Conservation (phyloP, 2,113 vertebrate species). For the Columba janthina region DNA sequence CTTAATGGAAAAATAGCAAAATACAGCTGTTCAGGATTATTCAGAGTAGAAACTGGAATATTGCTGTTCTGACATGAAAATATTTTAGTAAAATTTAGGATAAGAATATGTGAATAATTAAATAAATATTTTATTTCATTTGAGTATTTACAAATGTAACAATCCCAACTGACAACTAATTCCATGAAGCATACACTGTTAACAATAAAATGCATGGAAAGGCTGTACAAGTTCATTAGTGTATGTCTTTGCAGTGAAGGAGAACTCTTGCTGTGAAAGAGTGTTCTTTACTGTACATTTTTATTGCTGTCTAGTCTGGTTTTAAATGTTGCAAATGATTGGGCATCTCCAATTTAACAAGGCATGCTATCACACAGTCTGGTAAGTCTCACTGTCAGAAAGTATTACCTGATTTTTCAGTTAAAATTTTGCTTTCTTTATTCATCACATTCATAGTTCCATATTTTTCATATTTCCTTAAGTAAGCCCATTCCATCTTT, state of each 20-base stretch:
- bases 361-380: neutral
- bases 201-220: neutral
- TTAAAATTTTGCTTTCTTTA: neutral
- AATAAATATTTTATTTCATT: neutral
- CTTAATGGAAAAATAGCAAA: neutral
- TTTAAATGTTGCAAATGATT: neutral
- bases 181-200: neutral
- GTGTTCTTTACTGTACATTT: neutral
- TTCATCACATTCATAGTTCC: neutral
- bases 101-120: neutral
- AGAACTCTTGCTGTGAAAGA: neutral
- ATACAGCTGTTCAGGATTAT: neutral
- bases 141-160: neutral
- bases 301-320: neutral
- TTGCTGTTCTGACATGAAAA: neutral
- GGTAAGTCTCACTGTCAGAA: neutral
- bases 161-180: neutral
- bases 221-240: neutral
- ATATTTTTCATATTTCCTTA: neutral
- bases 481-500: neutral
- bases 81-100: neutral
- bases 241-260: neutral
- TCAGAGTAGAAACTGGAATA: neutral
- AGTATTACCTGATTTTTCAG: neutral
- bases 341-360: neutral